Base-by-base conservation (phyloP, 1,140 invertebrate species). In the Drosophila busckii region DNA sequence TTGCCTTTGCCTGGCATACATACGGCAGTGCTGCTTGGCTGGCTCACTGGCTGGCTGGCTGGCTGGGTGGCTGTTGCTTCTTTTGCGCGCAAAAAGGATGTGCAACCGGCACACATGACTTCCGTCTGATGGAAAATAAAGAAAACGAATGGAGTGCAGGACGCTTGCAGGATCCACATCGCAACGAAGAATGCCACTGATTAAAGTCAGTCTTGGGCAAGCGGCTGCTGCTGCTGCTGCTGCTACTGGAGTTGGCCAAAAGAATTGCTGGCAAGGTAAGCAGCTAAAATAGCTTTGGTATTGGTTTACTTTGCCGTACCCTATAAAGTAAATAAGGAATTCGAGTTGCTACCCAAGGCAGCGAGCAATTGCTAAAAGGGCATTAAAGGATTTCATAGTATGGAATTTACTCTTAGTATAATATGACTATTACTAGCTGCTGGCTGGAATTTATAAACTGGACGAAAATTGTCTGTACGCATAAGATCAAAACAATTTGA, bases 241-340 rank as follows among this genome's bases (percentile, higher is more conserved):
- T n/a, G n/a, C n/a, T n/a, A n/a, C n/a, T n/a, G 31, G 26, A 22
- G 42, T 38, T 15, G 31, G 31, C 12, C 19, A 56, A 70, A 64
- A 59, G 66, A 50, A 59, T 49, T 59, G 61, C 38, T 50, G 70
- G 41, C 35, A 54, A 64, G 70, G 71, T 63, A 78, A 67, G 71
- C 71, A 48, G 71, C 62, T 78, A 64, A 80, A 80, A 78, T 78
- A 71, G 58, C 73, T 71, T 64, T 28, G 63, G 56, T 68, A 78
- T 80, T 71, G 63, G 52, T 71, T 59, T 52, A 60, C 62, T 64
- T 59, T 58, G 53, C 66, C 55, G 58, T 62, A 54, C 54, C n/a
- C 70, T 53, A 80, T 80, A 71, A 80, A 78, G 73, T 78, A 78
- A 78, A 70, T 78, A 78, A 78, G 73, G 73, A 78, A 80, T 78